These are phyloP conservation scores for Acipenser oxyrinchus DNA, from an alignment of 2,797 vertebrate species.

Conservation along the genomic window DNA sequence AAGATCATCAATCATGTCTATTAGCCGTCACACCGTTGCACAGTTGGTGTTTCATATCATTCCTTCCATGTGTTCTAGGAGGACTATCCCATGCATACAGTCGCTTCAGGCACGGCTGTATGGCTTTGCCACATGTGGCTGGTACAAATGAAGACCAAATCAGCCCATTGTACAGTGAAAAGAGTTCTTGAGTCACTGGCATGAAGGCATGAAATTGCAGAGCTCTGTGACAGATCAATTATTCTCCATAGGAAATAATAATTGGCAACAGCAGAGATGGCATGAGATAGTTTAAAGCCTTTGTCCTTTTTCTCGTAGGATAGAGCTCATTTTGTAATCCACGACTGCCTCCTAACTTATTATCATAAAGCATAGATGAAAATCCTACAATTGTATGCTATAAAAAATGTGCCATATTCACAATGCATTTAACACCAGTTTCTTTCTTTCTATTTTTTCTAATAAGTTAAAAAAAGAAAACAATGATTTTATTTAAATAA, in stretches of 20 bases:
- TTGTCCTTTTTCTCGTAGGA: slow-evolving; percentile 12
- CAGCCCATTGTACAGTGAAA: slow-evolving; percentile 1
- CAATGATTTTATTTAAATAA: too few relatives aligned
- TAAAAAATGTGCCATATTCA: too few relatives aligned
- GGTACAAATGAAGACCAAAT: slow-evolving; percentile 5
- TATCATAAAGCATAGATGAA: too few relatives aligned
- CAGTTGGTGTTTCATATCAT: not conserved
- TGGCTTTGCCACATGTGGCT: not conserved
- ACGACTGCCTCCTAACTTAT: too few relatives aligned
- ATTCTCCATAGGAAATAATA: slow-evolving; percentile 15
- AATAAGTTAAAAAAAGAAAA: too few relatives aligned
- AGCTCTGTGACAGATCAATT: slow-evolving; percentile 15
- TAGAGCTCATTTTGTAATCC: not conserved
- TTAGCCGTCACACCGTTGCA: not conserved
- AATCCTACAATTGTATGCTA: too few relatives aligned
- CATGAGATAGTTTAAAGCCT: not conserved
- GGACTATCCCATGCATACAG: slow-evolving; percentile 5
- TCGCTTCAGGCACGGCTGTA: too few relatives aligned
- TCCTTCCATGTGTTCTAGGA: not conserved
- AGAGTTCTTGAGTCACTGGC: slow-evolving; percentile 10
- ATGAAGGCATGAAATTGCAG: slow-evolving; percentile 15
- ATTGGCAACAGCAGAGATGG: slow-evolving; percentile 9
- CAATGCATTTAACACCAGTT: too few relatives aligned
- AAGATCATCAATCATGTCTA: slow-evolving; percentile 14
- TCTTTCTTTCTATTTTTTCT: too few relatives aligned